These are phyloP conservation scores for Aotus griseimembra DNA, from an alignment of 2,797 vertebrate genomes.

Conservation along the genomic window DNA sequence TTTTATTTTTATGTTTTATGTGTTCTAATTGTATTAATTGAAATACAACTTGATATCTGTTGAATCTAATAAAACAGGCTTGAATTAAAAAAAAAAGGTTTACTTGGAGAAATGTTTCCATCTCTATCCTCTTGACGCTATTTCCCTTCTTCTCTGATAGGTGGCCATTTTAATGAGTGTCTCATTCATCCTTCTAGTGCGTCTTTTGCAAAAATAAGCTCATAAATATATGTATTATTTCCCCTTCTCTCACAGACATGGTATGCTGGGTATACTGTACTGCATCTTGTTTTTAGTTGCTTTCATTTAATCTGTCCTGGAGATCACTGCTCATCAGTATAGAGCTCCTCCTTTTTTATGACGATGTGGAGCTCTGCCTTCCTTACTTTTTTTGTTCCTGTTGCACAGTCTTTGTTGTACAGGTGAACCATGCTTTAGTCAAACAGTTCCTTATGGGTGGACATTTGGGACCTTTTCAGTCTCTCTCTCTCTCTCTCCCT, in stretches of 20 bases:
- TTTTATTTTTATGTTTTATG: background rate
- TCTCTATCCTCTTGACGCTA: background rate
- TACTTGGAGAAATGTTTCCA: background rate
- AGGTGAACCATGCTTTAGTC: background rate
- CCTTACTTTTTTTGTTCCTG: background rate
- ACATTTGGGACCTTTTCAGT: background rate
- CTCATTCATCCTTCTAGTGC: background rate
- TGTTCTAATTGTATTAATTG: background rate
- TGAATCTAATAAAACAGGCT: background rate
- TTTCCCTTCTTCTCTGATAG: background rate
- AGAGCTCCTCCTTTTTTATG: background rate
- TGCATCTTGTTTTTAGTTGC: background rate
- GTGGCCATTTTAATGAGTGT: background rate
- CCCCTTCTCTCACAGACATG: background rate
- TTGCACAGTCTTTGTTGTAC: background rate
- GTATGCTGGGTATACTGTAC: background rate
- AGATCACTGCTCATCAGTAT: background rate
- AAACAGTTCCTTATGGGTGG: background rate
- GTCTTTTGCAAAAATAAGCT: constrained; percentile 14
- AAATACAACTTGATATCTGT: background rate
- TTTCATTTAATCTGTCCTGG: background rate
- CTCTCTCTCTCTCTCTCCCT: no score
- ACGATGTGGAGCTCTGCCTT: background rate
- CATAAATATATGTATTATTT: background rate
- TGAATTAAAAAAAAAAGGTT: background rate